Percentiles rank a stretch among this genome's conserved stretches.
Conservation (phyloP, 1,140 invertebrate genomes). For the Diabrotica virgifera region DNA sequence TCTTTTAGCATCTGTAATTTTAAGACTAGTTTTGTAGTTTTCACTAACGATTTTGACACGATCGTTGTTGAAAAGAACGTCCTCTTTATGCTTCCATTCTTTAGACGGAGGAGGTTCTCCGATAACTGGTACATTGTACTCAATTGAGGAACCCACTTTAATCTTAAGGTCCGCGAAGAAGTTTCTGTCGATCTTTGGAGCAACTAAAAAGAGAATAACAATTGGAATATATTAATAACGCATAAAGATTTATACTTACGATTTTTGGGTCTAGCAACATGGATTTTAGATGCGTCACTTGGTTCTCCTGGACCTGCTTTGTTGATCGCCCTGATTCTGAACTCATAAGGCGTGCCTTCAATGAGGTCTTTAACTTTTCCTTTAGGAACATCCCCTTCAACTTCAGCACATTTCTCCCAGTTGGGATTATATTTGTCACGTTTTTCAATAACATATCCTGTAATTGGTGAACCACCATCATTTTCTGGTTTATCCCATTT, state of each 20-base stretch:
- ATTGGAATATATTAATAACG: background rate
- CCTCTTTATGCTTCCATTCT: conserved; percentile 86
- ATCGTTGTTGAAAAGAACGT: conserved; percentile 73
- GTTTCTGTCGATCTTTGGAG: conserved; percentile 92
- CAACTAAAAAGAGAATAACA: conserved; percentile 54
- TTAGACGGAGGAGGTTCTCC: conserved; percentile 93
- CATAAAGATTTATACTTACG: conserved; percentile 52
- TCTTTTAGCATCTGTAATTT: conserved; percentile 84
- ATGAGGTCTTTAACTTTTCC: conserved; percentile 84
- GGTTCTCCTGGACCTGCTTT: conserved; percentile 91
- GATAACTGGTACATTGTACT: conserved; percentile 89
- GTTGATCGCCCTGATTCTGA: conserved; percentile 90
- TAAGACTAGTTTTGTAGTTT: conserved; percentile 85
- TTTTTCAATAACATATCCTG: conserved; percentile 94
- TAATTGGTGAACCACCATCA: conserved; percentile 88
- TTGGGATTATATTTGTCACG: conserved; percentile 84
- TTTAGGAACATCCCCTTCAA: conserved; percentile 77
- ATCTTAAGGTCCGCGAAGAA: conserved; percentile 91
- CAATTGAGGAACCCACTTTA: conserved; percentile 87
- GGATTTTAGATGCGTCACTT: conserved; percentile 82
- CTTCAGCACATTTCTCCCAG: conserved; percentile 84
- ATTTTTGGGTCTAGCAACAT: conserved; percentile 89
- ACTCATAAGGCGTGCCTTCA: conserved; percentile 90
- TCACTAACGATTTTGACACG: conserved; percentile 80
- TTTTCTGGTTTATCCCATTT: conserved; percentile 83